Evolutionary conservation across 2,797 vertebrate genomes (phyloP).

Genomic region (Notamacropus eugenii): DNA sequence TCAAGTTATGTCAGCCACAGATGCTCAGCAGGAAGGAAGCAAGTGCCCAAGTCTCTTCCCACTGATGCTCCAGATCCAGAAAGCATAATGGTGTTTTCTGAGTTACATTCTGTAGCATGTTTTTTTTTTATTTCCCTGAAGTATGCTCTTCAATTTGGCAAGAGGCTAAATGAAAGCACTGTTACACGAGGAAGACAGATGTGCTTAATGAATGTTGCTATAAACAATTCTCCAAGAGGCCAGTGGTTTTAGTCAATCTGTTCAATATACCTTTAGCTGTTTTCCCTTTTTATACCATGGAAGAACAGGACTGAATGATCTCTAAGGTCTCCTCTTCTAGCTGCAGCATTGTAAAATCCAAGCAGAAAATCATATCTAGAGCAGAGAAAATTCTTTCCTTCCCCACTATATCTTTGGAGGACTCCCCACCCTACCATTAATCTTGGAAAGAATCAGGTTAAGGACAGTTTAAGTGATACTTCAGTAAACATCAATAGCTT

Average conservation of each 20-base stretch:
- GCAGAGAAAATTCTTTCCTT: not conserved
- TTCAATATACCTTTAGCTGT: not conserved
- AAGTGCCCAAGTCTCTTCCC: not conserved
- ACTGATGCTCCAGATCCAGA: not conserved
- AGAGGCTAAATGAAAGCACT: not conserved
- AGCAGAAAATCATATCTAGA: not conserved
- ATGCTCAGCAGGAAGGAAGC: not conserved
- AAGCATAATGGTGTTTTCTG: not conserved
- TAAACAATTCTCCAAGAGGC: not conserved
- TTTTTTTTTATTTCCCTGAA: slow-evolving; percentile 2
- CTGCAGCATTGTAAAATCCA: not conserved
- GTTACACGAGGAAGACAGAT: not conserved
- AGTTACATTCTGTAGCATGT: not conserved
- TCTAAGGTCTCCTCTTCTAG: not conserved
- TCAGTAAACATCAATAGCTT: not conserved
- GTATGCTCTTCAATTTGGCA: not conserved
- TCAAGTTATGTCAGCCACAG: not conserved
- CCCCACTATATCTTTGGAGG: not conserved
- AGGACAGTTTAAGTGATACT: not conserved
- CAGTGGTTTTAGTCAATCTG: not conserved
- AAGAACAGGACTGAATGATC: not conserved
- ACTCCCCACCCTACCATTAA: not conserved
- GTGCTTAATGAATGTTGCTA: not conserved
- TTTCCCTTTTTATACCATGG: not conserved
- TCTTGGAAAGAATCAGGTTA: not conserved